A percentile compares a stretch with the other conserved stretches of the same genome.
Evolutionary conservation across 2,888 invertebrate genomes (phyloP).

Genomic region (Acanthosepion lycidas): DNA sequence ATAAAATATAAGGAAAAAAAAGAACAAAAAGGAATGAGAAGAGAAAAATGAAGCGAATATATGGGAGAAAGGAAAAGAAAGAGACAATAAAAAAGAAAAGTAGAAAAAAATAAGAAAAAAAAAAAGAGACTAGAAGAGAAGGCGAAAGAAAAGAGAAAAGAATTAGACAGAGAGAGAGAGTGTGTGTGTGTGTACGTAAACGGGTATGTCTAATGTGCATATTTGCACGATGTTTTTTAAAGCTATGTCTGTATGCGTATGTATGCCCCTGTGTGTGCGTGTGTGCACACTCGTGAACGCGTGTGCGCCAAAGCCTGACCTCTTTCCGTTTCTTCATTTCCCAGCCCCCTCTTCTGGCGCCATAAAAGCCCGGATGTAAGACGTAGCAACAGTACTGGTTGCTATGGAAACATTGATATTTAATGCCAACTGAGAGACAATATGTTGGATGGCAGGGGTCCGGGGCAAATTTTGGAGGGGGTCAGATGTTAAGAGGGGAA

Average conservation of each 20-base stretch:
- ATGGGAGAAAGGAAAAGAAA: background rate
- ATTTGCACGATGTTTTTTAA: background rate
- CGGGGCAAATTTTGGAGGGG: background rate
- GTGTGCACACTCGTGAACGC: background rate
- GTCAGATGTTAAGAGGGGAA: background rate
- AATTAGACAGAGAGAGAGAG: too few species aligned
- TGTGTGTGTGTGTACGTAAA: background rate
- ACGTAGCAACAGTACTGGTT: slow-evolving; percentile 4
- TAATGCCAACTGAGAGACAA: slow-evolving; percentile 20
- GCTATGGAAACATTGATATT: slow-evolving; percentile 33
- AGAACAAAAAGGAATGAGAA: rapidly evolving
- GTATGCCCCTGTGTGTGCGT: background rate
- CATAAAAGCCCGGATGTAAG: slow-evolving; percentile 6
- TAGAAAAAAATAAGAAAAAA: background rate
- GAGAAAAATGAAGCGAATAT: background rate
- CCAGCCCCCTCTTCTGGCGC: background rate
- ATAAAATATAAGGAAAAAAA: too few species aligned
- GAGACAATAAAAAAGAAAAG: background rate
- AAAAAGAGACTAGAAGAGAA: background rate
- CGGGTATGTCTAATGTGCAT: background rate
- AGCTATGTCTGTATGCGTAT: background rate
- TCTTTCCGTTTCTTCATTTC: background rate
- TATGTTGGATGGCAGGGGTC: background rate
- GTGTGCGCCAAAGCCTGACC: background rate
- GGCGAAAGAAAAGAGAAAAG: background rate